Evolutionary conservation across 2,797 vertebrate genomes (phyloP).

Genomic region (Gadopsis bispinosus): DNA sequence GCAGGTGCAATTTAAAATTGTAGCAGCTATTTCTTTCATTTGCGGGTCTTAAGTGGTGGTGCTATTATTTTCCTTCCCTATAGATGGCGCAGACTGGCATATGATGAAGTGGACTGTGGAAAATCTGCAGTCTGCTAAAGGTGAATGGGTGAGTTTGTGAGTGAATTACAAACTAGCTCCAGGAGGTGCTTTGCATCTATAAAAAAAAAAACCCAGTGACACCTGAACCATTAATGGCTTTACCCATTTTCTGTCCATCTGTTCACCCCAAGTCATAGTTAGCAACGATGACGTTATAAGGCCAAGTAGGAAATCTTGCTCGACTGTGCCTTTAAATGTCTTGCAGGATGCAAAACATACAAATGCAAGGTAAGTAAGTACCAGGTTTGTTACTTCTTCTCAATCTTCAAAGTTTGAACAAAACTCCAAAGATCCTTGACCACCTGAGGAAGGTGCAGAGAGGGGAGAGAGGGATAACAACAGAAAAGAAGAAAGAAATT

Average conservation of each 20-base stretch:
- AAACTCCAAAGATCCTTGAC: slow-evolving; percentile 88
- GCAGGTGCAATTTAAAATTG: slow-evolving; percentile 16
- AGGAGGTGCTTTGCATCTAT: slow-evolving; percentile 38
- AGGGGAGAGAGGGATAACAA: slow-evolving; percentile 28
- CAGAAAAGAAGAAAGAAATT: slow-evolving; percentile 52
- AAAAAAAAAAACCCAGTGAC: not conserved
- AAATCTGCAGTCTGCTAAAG: slow-evolving; percentile 10
- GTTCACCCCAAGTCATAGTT: slow-evolving; percentile 22
- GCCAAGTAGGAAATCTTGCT: slow-evolving; percentile 62
- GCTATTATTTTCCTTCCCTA: slow-evolving; percentile 7
- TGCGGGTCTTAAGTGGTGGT: not conserved
- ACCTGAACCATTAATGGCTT: slow-evolving; percentile 30
- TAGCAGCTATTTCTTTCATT: not conserved
- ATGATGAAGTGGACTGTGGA: not conserved
- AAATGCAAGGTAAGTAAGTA: slow-evolving; percentile 20
- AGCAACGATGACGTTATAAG: slow-evolving; percentile 25
- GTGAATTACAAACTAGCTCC: slow-evolving; percentile 8
- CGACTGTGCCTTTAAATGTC: slow-evolving; percentile 81
- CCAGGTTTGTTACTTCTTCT: slow-evolving; percentile 77
- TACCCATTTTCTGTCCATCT: slow-evolving; percentile 9
- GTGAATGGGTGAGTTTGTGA: not conserved
- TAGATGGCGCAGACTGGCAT: slow-evolving; percentile 12
- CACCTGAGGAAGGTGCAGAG: slow-evolving; percentile 80
- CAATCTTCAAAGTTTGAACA: slow-evolving; percentile 83
- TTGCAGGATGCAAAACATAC: slow-evolving; percentile 51